These are phyloP conservation scores for Galbula dea DNA, from an alignment of 2,113 vertebrate species.

Conservation along the genomic window DNA sequence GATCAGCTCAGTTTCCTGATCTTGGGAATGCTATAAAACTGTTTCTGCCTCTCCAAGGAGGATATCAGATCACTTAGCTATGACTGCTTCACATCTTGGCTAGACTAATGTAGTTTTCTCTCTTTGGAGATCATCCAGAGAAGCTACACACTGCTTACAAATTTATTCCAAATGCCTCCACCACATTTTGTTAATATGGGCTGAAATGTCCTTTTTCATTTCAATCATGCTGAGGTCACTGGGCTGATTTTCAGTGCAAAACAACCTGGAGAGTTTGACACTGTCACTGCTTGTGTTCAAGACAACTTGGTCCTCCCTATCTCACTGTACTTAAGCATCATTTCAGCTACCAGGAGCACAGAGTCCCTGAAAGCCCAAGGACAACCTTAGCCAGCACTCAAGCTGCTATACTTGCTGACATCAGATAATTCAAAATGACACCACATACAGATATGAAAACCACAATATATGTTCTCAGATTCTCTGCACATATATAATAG, in stretches of 20 bases:
- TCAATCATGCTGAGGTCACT: not conserved
- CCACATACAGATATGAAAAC: not conserved
- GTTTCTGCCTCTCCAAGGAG: not conserved
- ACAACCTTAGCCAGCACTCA: not conserved
- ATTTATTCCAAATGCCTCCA: not conserved
- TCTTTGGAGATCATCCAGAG: not conserved
- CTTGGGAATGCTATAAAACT: not conserved
- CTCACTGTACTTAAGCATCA: fast-evolving
- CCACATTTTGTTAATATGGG: not conserved
- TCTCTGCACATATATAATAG: not conserved
- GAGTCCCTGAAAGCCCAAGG: not conserved
- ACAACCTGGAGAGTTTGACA: not conserved
- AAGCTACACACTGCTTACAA: not conserved
- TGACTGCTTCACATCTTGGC: not conserved
- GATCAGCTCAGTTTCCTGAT: not conserved
- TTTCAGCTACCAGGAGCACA: not conserved
- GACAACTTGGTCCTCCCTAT: not conserved
- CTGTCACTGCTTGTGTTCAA: not conserved
- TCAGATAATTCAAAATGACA: not conserved
- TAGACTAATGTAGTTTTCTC: not conserved
- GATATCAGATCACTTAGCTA: not conserved
- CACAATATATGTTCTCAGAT: fast-evolving
- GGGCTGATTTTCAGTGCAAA: not conserved
- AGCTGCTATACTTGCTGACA: not conserved
- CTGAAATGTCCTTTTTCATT: conserved; percentile 6